Percentiles rank a stretch among this genome's conserved stretches.
Evolutionary conservation across 2,113 vertebrate species (phyloP).

Genomic region (human (Homo sapiens)): DNA sequence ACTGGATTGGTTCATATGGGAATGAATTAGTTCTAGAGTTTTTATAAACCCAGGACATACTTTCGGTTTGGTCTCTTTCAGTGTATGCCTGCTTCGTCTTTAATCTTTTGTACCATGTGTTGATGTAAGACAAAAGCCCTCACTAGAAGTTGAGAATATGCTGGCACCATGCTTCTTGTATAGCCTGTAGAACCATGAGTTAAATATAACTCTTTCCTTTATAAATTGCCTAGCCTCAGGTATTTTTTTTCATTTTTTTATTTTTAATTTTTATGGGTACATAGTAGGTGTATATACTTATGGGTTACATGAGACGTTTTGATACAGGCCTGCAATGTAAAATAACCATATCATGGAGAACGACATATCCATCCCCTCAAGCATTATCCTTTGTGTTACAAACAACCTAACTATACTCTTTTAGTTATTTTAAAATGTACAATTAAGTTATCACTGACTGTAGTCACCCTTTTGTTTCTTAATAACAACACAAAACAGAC

Average conservation of each 20-base stretch:
- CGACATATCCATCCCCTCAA: too few species aligned
- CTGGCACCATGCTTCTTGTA: background rate
- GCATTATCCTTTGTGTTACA: too few species aligned
- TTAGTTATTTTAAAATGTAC: too few species aligned
- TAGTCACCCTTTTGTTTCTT: background rate
- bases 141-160: background rate
- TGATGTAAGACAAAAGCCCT: background rate
- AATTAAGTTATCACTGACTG: too few species aligned
- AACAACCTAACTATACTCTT: too few species aligned
- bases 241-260: too few species aligned
- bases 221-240: background rate
- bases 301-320: too few species aligned
- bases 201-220: background rate
- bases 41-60: background rate
- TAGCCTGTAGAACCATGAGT: background rate
- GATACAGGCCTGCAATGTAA: too few species aligned
- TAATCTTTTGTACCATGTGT: background rate
- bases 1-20: background rate
- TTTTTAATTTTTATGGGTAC: too few species aligned
- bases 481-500: background rate
- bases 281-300: too few species aligned
- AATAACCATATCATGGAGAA: too few species aligned
- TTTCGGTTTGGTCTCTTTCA: background rate
- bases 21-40: background rate
- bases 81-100: background rate